phyloP scores from a whole-genome alignment of 2,113 vertebrate species.

The Poeciliopsis occidentalis region DNA sequence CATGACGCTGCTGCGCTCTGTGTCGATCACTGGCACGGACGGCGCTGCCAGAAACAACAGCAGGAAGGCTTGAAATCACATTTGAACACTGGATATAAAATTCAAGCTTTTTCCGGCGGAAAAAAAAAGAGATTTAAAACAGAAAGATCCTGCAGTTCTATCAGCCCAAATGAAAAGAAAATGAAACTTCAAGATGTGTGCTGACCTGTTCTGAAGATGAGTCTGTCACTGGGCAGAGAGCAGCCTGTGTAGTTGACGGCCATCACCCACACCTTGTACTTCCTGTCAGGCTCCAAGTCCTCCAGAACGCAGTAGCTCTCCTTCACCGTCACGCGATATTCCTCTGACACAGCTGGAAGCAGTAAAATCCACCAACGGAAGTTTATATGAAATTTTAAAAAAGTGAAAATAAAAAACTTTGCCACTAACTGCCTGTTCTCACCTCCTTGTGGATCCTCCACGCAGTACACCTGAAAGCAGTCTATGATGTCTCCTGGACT shows the following conservation, averaged over 20 bases:
- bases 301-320: constrained; percentile 95
- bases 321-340: constrained; percentile 95
- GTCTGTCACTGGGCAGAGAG: constrained; percentile 92
- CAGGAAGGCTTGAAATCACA: neutral
- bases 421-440: constrained; percentile 3
- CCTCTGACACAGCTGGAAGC: constrained; percentile 87
- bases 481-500: constrained; percentile 88
- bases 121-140: neutral
- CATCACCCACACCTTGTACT: constrained; percentile 97
- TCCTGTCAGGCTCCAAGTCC: constrained; percentile 90
- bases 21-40: constrained; percentile 84
- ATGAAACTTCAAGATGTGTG: neutral
- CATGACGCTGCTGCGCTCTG: constrained; percentile 85
- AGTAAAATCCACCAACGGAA: neutral
- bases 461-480: constrained; percentile 97
- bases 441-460: constrained; percentile 90
- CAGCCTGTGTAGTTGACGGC: constrained; percentile 95
- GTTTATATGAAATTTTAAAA: no score
- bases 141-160: neutral
- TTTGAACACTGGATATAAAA: neutral
- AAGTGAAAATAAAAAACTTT: neutral
- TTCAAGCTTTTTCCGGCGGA: neutral
- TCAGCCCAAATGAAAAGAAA: neutral
- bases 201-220: constrained; percentile 91
- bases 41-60: constrained; percentile 81